Base-by-base conservation (phyloP, 2,797 vertebrate species). In the Parotocinclus haroldoi region DNA sequence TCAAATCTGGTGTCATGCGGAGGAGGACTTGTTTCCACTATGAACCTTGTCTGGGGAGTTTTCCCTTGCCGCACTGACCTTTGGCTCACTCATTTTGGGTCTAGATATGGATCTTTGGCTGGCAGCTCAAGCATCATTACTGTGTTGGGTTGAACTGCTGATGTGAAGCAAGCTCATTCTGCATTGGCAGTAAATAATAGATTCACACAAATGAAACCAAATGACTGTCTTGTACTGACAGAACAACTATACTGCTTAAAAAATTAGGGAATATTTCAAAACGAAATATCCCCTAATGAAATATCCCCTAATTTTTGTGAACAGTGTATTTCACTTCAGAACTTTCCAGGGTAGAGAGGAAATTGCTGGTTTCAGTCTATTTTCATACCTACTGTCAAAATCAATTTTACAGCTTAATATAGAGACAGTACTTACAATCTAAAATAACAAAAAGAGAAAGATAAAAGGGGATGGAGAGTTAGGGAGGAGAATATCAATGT, bases 391-490 rank as follows among this genome's bases (percentile, higher is more conserved):
- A 81, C 81, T 87, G 85, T 90, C 89, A 89, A 88, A 90, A 89
- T 89, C 85, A 79, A 81, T 90, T 92, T 92, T 87, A 90, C 84
- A 83, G 90, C 89, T 90, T 94, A 92, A 95, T 92, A 92, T 89
- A 82, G 87, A 84, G 87, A 92, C 95, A 94, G 82, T 91, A 89
- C 90, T 93, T 93, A 92, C 89, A 92, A 91, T 90, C 82, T 82
- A 79, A 92, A 89, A 90, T 82, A 88, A 77, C 72, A 77, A 83
- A 86, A 79, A 69, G 7, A 27, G 70, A 44, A 50, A 71, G 74
- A 81, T 84, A 76, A 59, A 53, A 66, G 40, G 46, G 58, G 62
- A 74, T 74, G 81, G 82, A 83, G 81, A 79, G 87, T 84, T 83
- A 86, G 58, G 49, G 63, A 51, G 46, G 53, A 46, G 66, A 42